Conservation (phyloP, 2,113 vertebrate genomes). For the Atherinomorus stipes region DNA sequence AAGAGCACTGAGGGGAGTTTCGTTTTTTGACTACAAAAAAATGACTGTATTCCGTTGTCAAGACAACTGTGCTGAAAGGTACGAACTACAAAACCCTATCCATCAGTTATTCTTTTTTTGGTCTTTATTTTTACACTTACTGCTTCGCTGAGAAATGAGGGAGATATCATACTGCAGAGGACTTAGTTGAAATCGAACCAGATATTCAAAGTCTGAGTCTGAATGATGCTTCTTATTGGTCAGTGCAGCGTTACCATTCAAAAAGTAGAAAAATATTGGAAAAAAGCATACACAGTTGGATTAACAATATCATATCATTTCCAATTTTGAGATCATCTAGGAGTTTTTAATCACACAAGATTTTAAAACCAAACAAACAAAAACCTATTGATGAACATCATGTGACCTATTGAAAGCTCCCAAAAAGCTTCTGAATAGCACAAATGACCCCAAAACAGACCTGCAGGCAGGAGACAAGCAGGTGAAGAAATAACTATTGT, state of each 20-base stretch:
- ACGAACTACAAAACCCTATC: constrained; percentile 50
- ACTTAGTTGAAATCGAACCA: background rate
- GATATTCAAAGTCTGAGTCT: no score
- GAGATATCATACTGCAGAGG: background rate
- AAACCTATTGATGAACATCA: background rate
- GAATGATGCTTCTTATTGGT: no score
- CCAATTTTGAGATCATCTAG: background rate
- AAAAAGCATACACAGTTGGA: no score
- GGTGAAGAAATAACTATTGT: no score
- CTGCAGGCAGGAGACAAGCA: no score
- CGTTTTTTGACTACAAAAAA: constrained; percentile 99
- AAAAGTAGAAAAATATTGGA: no score
- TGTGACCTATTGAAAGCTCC: no score
- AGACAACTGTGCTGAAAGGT: constrained; percentile 99
- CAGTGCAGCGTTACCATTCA: no score
- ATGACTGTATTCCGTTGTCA: constrained; percentile 99
- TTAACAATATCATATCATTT: background rate
- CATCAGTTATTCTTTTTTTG: constrained; percentile 1
- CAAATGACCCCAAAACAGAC: no score
- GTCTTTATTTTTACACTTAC: background rate
- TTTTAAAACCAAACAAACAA: background rate
- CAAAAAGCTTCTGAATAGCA: no score
- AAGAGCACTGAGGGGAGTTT: constrained; percentile 92
- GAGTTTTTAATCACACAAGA: background rate
- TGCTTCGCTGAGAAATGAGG: background rate